These are phyloP conservation scores for Nomia melanderi DNA, from an alignment of 1,140 invertebrate genomes.

Conservation along the genomic window DNA sequence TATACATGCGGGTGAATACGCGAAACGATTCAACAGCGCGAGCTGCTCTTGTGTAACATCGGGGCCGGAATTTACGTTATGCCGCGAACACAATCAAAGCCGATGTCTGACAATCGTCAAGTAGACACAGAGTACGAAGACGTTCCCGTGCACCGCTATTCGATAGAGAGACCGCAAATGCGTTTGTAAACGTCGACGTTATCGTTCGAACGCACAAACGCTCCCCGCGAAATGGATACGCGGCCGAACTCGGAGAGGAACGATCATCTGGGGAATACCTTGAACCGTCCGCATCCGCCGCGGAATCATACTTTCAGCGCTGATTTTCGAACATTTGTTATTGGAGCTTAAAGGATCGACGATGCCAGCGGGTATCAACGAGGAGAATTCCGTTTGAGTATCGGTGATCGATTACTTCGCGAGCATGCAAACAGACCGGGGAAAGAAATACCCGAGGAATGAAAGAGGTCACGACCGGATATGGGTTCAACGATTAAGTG, in stretches of 20 bases:
- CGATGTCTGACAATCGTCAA: slow-evolving; percentile 15
- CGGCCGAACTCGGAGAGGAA: background rate
- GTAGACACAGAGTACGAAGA: slow-evolving; percentile 14
- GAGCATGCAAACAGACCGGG: slow-evolving; percentile 28
- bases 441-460: background rate
- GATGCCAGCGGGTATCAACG: slow-evolving; percentile 27
- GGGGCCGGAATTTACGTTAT: slow-evolving; percentile 13
- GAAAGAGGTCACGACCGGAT: background rate
- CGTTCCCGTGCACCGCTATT: background rate
- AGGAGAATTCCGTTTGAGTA: slow-evolving; percentile 34
- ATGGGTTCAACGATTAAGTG: background rate
- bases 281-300: background rate
- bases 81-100: slow-evolving; percentile 16
- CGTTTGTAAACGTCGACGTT: slow-evolving; percentile 26
- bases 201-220: background rate
- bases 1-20: background rate
- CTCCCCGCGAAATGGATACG: background rate
- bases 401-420: slow-evolving; percentile 45
- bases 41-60: background rate
- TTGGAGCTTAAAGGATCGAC: slow-evolving; percentile 23
- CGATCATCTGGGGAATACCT: background rate
- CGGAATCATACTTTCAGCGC: background rate
- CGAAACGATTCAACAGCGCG: slow-evolving; percentile 1
- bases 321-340: slow-evolving; percentile 43
- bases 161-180: background rate